Base-by-base conservation (phyloP, 2,113 vertebrate genomes). In the Indicator maculatus region DNA sequence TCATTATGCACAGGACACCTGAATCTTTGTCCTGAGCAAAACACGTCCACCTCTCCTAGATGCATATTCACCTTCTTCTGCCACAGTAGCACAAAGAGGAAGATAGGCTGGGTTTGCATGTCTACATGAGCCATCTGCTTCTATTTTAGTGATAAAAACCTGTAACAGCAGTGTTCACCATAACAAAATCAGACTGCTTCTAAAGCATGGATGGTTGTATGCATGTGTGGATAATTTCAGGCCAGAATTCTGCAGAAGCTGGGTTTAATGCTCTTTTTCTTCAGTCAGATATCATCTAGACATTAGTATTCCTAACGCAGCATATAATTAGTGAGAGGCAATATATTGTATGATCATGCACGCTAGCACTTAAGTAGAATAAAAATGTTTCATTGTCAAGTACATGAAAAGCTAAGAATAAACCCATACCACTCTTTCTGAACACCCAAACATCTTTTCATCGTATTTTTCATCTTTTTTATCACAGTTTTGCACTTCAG, bases 131-230 rank as follows among this genome's bases (percentile, higher is more conserved):
- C 96, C 97, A 97, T 96, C 97, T 97, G 97, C 84, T 97, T 93
- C 93, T 95, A 91, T 91, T 98, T 97, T 98, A 97, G 97, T 97
- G 97, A 97, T 94, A 96, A 97, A 95, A 97, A 93, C 86, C 92
- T 72, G 55, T n/a, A 96, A 93, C 89, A 94, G 66, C 89, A 95
- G 77, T 65, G 27, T 93, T 95, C 70, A 73, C 65, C 26, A 8
- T 52, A 59, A 95, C 95, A 98, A 97, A 97, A 93, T 17, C 88
- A 74, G 83, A 89, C 88, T 95, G 83, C 86, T 92, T 94, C 93
- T 93, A 86, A 93, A 76, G 91, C 97, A 91, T 86, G 87, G 95
- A 96, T 75, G 84, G 76, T 59, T 92, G 39, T 45, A 56, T 80
- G 70, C 30, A 88, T 59, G 85, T 45, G 52, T 7, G 58, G 39